Evolutionary conservation across 2,888 invertebrate genomes (phyloP).

Genomic region (Hemicrepidius hirtus): DNA sequence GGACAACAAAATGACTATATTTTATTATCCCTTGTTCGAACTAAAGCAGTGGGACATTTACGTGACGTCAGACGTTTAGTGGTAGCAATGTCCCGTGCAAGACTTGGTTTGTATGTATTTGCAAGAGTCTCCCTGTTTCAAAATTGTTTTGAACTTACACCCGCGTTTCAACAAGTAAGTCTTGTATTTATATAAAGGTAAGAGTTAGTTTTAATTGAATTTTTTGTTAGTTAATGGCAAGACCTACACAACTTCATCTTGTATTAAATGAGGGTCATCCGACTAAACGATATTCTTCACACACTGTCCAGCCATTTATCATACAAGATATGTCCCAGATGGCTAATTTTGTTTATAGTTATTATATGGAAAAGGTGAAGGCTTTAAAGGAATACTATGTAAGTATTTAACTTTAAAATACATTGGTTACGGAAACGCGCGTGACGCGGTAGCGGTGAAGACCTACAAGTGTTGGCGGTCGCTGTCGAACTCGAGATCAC

Average conservation of each 20-base stretch:
- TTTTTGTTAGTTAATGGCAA: slow-evolving; percentile 81
- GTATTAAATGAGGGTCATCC: slow-evolving; percentile 89
- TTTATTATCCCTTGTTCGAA: slow-evolving; percentile 95
- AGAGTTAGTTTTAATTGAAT: slow-evolving; percentile 43
- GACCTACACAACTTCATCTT: slow-evolving; percentile 87
- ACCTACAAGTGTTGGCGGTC: too few species aligned
- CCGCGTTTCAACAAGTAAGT: slow-evolving; percentile 90
- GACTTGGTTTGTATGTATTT: slow-evolving; percentile 97
- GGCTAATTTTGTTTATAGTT: slow-evolving; percentile 95
- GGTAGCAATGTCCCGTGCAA: slow-evolving; percentile 98
- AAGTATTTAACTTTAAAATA: too few species aligned
- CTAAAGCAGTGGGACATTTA: slow-evolving; percentile 97
- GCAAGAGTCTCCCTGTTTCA: slow-evolving; percentile 94
- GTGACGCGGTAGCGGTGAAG: too few species aligned
- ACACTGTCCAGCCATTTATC: slow-evolving; percentile 75
- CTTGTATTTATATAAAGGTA: slow-evolving; percentile 1
- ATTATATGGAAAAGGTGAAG: slow-evolving; percentile 87
- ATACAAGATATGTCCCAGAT: slow-evolving; percentile 94
- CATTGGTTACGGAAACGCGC: too few species aligned
- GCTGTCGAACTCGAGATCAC: too few species aligned
- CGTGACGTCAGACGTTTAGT: slow-evolving; percentile 96
- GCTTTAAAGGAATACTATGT: slow-evolving; percentile 74
- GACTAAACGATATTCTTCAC: slow-evolving; percentile 75
- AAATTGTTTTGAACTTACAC: slow-evolving; percentile 97
- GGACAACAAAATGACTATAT: slow-evolving; percentile 99